Base-by-base conservation (phyloP, 2,113 vertebrate genomes). In the Ceyx margarethae region DNA sequence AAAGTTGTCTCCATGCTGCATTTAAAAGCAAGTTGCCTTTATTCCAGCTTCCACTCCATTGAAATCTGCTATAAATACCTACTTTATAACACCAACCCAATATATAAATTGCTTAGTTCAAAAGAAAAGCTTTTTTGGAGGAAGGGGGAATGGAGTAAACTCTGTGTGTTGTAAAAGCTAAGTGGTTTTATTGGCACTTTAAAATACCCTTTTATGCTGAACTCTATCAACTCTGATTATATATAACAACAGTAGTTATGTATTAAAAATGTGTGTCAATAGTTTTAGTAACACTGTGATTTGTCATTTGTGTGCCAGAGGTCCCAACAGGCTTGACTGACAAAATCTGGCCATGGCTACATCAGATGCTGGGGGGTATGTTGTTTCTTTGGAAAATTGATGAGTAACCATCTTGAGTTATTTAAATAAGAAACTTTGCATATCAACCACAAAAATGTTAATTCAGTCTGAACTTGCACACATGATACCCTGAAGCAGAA, bases 181-280 rank as follows among this genome's bases (percentile, higher is more conserved):
- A 96, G 96, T 96, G 96, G 84, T 95, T 96, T 96, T 96, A 95
- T 94, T 96, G 95, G 95, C 94, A 91, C 96, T 95, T 95, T 93
- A 68, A 95, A 96, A 94, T 95, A 75, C 56, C 92, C 94, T 92
- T 95, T 91, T 93, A 93, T 94, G 94, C 95, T 77, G 94, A 91
- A 87, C 60, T 92, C 91, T 93, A 83, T 94, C 92, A 87, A 82
- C 78, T 94, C 87, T 75, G 92, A 95, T 95, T 93, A 68, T 95
- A 91, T 77, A 81, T 80, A 94, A 94, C 86, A 85, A 60, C 64
- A 66, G 76, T 72, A 85, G 94, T 96, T 95, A 94, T 93, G 89
- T 94, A 96, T 95, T 95, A 95, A 96, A 96, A 95, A 96, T 81
- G 91, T 69, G 84, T 94, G 94, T 87, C 96, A 94, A 87, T 92